Percentiles rank a stretch among this genome's conserved stretches.
Conservation (phyloP, 2,888 invertebrate genomes). For the Coenonympha arcania region DNA sequence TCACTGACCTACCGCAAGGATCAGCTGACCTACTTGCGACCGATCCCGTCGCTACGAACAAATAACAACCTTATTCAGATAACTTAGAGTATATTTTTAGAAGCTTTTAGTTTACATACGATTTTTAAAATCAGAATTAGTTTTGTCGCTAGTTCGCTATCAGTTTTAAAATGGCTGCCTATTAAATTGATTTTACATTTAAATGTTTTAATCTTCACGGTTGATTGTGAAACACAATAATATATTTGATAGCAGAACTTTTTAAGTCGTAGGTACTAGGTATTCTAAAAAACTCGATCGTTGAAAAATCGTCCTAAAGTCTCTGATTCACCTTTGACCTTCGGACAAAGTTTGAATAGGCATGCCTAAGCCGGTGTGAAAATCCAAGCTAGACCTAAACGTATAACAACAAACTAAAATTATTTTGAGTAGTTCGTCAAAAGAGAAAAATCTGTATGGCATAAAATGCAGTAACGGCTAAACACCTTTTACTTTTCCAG, state of each 20-base stretch:
- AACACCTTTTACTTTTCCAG: too few relatives aligned
- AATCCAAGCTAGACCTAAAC: too few relatives aligned
- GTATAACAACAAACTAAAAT: too few relatives aligned
- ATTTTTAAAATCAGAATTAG: constrained; percentile 12
- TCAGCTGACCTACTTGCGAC: constrained; percentile 33
- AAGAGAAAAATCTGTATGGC: too few relatives aligned
- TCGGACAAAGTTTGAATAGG: too few relatives aligned
- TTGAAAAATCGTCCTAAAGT: too few relatives aligned
- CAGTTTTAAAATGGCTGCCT: neutral
- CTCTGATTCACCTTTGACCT: too few relatives aligned
- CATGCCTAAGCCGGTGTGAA: too few relatives aligned
- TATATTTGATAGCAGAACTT: neutral
- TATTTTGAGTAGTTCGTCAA: too few relatives aligned
- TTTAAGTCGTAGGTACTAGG: too few relatives aligned
- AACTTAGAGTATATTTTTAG: constrained; percentile 2
- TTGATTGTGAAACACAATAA: neutral
- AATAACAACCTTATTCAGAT: neutral
- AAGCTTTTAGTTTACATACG: neutral
- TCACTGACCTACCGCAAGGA: constrained; percentile 55
- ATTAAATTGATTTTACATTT: constrained; percentile 6
- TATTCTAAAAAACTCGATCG: too few relatives aligned
- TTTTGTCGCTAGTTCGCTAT: constrained; percentile 4
- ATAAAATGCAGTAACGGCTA: too few relatives aligned
- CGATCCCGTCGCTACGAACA: neutral
- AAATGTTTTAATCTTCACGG: constrained; percentile 5